Evolutionary conservation across 2,888 invertebrate genomes (phyloP), one percentile per base, ranked within the genome.

Genomic region (Ophioninae sp.): DNA sequence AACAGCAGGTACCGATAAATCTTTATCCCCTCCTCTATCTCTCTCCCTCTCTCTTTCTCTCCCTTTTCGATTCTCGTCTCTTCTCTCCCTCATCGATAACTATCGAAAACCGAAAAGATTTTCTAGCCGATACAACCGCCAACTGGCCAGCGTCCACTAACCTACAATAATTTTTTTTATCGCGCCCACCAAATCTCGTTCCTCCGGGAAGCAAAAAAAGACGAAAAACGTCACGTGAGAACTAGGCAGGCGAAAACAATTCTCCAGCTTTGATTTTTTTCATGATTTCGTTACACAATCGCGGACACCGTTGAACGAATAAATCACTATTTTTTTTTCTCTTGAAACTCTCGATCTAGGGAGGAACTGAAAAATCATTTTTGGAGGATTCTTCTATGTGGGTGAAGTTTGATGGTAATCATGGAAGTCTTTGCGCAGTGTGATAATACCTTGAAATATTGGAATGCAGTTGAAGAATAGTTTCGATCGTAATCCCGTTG

Each of bases 61-160:
- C 79, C 64, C 63, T 51, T 17, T 13, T 3, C 51, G 10, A 10
- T 17, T 51, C 51, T 2, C 51, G 6, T 13, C 51, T 51, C 51
- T 6, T 74, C 39, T 65, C 51, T 74, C 69, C 58, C 64, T 65
- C 81, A 51, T 82, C 79, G 82, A 84, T 84, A 79, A 79, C 76
- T 79, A 84, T 84, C 84, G 73, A 72, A 82, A 79, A 81, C 81
- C 63, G 75, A 74, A 74, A 69, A 84, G 81, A 82, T 84, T 79
- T 79, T 59, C 76, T 51, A 59, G 37, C 58, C 44, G 84, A 81
- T 84, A 78, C 20, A 67, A 20, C 3, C 39, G 44, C 61, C 23
- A 59, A 58, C 73, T 76, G 71, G 51, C 59, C 30, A 23, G 64
- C 22, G n/a, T 41, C 67, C 64, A 73, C 64, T n/a, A 61, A 56